A percentile compares a stretch with the other conserved stretches of the same genome.
These are phyloP conservation scores for Engraulis encrasicolus DNA, from an alignment of 2,113 vertebrate genomes.

Conservation along the genomic window DNA sequence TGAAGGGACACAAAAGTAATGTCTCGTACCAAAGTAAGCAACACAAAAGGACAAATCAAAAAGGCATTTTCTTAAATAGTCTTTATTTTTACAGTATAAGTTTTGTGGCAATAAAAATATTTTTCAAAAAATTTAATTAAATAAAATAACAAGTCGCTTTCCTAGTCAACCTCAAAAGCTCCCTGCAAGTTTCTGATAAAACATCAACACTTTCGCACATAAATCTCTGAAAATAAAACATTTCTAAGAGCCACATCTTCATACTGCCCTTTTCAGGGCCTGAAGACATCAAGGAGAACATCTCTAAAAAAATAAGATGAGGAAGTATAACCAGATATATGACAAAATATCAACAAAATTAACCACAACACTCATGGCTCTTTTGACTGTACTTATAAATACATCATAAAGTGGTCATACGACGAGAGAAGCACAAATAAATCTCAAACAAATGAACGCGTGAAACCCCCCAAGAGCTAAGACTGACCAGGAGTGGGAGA, in stretches of 20 bases:
- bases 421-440: no score
- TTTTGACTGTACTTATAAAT: background rate
- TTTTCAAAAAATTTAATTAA: conserved; percentile 43
- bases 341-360: background rate
- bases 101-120: conserved; percentile 55
- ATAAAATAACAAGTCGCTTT: conserved; percentile 21
- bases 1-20: background rate
- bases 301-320: background rate
- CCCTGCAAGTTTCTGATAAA: background rate
- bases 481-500: no score
- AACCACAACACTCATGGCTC: background rate
- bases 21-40: no score
- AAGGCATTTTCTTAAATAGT: background rate
- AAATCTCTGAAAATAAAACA: background rate
- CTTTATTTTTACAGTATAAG: conserved; percentile 43
- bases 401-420: no score
- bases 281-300: background rate
- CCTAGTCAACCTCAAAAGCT: background rate
- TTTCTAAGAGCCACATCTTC: background rate
- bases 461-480: no score
- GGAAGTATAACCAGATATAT: background rate
- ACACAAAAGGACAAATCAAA: background rate
- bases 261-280: background rate
- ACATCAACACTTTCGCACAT: background rate
- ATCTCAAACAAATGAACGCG: no score